Percentiles rank a stretch among this genome's conserved stretches.
These are phyloP conservation scores for Corella eumyota DNA, from an alignment of 23 tunicate genomes.

Conservation along the genomic window DNA sequence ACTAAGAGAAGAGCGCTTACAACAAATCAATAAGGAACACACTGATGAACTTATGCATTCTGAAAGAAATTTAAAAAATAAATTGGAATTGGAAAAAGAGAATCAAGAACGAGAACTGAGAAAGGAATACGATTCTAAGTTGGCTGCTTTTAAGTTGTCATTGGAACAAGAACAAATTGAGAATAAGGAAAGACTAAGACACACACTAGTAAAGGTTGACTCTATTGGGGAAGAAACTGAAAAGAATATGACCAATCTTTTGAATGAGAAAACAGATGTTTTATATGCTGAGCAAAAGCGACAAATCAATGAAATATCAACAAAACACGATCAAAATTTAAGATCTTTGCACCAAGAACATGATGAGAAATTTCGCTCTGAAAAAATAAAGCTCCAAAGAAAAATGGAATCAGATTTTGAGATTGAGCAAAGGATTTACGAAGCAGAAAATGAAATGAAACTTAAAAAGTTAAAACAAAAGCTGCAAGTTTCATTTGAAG, in stretches of 20 bases:
- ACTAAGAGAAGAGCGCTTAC: neutral
- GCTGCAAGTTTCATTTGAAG: conserved; percentile 28
- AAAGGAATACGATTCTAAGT: conserved; percentile 14
- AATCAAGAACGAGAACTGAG: conserved; percentile 8
- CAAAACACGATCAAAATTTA: conserved; percentile 26
- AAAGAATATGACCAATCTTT: conserved; percentile 10
- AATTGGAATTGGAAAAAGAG: conserved; percentile 18
- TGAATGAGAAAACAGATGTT: conserved; percentile 26
- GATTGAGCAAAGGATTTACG: conserved; percentile 21
- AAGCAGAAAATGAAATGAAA: conserved; percentile 33
- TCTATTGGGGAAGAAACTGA: conserved; percentile 18
- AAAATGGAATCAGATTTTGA: conserved; percentile 51
- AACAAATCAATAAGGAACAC: conserved; percentile 9
- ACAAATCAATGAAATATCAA: conserved; percentile 22
- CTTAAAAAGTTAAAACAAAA: conserved; percentile 13
- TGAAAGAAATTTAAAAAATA: conserved; percentile 3
- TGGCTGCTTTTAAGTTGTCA: conserved; percentile 7
- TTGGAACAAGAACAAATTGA: conserved; percentile 33
- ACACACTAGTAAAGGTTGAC: neutral
- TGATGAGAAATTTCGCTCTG: conserved; percentile 25
- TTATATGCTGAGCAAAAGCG: conserved; percentile 50
- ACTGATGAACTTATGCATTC: neutral
- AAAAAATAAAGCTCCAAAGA: conserved; percentile 24
- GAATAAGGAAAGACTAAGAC: conserved; percentile 5
- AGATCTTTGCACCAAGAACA: conserved; percentile 21